These are phyloP conservation scores for Onychomys leucogaster DNA, from an alignment of 2,797 vertebrate genomes.

Conservation along the genomic window DNA sequence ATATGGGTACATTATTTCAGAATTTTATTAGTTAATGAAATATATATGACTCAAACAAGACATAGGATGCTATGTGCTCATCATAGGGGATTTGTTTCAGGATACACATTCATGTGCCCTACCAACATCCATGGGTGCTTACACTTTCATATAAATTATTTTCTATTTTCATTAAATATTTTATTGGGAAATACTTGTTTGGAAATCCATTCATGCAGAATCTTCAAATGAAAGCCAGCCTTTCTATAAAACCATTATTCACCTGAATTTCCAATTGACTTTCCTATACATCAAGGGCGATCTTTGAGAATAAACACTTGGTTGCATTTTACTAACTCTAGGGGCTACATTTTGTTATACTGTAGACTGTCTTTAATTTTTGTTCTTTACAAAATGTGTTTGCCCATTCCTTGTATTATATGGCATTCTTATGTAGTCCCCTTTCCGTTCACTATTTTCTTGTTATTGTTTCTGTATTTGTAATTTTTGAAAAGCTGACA, in stretches of 20 bases:
- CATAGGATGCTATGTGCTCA: background rate
- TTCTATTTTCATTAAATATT: background rate
- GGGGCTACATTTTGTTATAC: background rate
- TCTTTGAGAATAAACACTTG: background rate
- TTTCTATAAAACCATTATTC: background rate
- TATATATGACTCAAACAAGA: background rate
- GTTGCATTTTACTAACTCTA: background rate
- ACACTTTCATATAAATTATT: background rate
- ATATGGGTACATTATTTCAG: background rate
- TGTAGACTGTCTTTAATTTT: background rate
- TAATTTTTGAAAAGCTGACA: background rate
- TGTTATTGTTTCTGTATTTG: background rate
- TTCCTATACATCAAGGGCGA: background rate
- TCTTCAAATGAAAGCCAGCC: background rate
- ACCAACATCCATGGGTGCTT: background rate
- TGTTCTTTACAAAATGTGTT: background rate
- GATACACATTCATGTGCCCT: background rate
- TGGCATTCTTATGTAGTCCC: background rate
- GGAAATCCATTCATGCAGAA: background rate
- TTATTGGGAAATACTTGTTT: background rate
- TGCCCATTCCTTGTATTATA: background rate
- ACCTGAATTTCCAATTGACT: background rate
- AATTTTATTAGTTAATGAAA: background rate
- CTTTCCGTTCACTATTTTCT: background rate
- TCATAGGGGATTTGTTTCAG: no score